Percentiles rank a stretch among this genome's conserved stretches.
phyloP scores from a whole-genome alignment of 2,113 vertebrate genomes.

The Crotalus horridus region DNA sequence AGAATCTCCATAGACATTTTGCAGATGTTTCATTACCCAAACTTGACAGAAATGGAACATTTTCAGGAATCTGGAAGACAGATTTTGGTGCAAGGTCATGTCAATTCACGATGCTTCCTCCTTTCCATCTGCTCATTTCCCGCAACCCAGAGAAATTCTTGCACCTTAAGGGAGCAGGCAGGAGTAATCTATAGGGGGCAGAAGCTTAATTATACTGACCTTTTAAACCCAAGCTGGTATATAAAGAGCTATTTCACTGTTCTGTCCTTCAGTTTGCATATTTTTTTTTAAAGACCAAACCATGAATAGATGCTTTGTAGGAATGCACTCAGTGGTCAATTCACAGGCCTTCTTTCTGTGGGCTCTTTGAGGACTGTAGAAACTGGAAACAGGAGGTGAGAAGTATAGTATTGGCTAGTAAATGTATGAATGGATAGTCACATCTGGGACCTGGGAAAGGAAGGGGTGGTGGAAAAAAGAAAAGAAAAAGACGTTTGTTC shows the following conservation, averaged over 20 bases:
- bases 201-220: conserved; percentile 48
- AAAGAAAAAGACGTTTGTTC: conserved; percentile 45
- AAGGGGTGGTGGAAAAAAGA: conserved; percentile 32
- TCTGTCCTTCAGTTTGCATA: conserved; percentile 59
- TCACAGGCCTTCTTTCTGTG: conserved; percentile 63
- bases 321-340: conserved; percentile 69
- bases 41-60: background rate
- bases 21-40: background rate
- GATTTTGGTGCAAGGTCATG: background rate
- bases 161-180: conserved; percentile 9
- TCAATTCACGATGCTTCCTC: background rate
- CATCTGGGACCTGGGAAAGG: conserved; percentile 52
- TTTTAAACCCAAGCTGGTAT: conserved; percentile 65
- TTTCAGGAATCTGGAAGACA: background rate
- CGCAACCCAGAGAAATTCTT: conserved; percentile 37
- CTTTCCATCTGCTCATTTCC: conserved; percentile 17
- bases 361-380: conserved; percentile 55
- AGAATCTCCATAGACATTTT: background rate
- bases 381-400: conserved; percentile 40
- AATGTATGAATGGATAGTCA: conserved; percentile 59
- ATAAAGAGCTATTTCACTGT: conserved; percentile 68
- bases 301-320: conserved; percentile 71
- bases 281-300: conserved; percentile 45
- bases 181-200: conserved; percentile 24
- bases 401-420: conserved; percentile 57